A percentile compares a stretch with the other conserved stretches of the same genome.
Evolutionary conservation across 2,113 vertebrate species (phyloP).

Genomic region (Burhinus oedicnemus): DNA sequence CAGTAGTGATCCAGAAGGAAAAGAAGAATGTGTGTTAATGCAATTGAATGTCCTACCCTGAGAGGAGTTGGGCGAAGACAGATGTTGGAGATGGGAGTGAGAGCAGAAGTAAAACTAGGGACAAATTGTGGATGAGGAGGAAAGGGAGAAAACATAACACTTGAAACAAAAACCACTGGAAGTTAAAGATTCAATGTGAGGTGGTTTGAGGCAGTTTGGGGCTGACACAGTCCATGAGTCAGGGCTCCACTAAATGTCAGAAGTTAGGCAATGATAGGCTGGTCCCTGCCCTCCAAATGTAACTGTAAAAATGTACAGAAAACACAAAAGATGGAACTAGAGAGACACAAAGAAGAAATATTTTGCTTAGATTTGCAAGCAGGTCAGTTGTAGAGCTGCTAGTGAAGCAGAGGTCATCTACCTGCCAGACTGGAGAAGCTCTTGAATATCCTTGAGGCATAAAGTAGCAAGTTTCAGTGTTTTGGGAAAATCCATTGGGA

Average conservation of each 20-base stretch:
- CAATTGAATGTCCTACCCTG: not conserved
- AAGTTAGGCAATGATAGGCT: not conserved
- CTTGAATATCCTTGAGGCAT: not conserved
- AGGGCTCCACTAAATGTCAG: not conserved
- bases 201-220: not conserved
- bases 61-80: not conserved
- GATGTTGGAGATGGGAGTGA: not conserved
- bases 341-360: not conserved
- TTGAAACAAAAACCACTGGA: not conserved
- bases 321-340: not conserved
- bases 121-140: not conserved
- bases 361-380: not conserved
- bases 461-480: not conserved
- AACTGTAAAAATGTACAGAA: not conserved
- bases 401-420: not conserved
- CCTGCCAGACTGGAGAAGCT: not conserved
- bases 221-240: not conserved
- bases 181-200: not conserved
- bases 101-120: not conserved
- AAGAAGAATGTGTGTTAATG: not conserved
- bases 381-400: not conserved
- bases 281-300: not conserved
- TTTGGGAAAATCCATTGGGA: not conserved
- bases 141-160: not conserved
- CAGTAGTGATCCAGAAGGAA: not conserved